Evolutionary conservation across 2,797 vertebrate species (phyloP), one percentile per base, ranked within the genome.

Genomic region (Argyrosomus regius): DNA sequence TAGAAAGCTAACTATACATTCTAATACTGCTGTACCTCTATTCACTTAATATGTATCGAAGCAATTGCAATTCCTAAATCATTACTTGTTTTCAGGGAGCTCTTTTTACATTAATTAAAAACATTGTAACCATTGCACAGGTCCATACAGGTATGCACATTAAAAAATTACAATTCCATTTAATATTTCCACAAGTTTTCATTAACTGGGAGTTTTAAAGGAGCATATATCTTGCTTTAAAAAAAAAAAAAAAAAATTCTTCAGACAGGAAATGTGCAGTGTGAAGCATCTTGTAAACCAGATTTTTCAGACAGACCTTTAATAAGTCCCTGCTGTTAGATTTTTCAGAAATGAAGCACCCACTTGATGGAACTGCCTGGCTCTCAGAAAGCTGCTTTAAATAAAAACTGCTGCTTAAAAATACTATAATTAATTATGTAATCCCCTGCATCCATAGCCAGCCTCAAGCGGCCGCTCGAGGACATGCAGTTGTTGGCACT

Each of bases 1-100:
- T 70, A 60, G 22, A 78, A 62, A 78, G n/a, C 53, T 18, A 24
- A 48, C 60, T 65, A 69, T 81, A 77, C 78, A 59, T 43, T 82
- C 31, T 48, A 31, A 12, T 54, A 68, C 53, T n/a, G 65, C 48
- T 35, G 5, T 41, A n/a, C 74, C 64, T 43, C 54, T 78, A 78
- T 65, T 76, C 35, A 52, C 18, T 16, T 69, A 69, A 65, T 46
- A 58, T 72, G 57, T 52, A 26, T 58, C 3, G 28, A 28, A 68
- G 62, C 45, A 56, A 41, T 20, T 72, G 24, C 46, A 67, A 57
- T 46, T 65, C 6, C 35, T 60, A 59, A 67, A 26, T 50, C 1
- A 31, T 50, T 13, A 5, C 20, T 60, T 31, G 24, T 31, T 59
- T 46, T 54, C 6, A 54, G 18, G 31, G 48, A 31, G 9, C 58